Evolutionary conservation across 2,113 vertebrate genomes (phyloP).

Genomic region (Crotalus helleri): DNA sequence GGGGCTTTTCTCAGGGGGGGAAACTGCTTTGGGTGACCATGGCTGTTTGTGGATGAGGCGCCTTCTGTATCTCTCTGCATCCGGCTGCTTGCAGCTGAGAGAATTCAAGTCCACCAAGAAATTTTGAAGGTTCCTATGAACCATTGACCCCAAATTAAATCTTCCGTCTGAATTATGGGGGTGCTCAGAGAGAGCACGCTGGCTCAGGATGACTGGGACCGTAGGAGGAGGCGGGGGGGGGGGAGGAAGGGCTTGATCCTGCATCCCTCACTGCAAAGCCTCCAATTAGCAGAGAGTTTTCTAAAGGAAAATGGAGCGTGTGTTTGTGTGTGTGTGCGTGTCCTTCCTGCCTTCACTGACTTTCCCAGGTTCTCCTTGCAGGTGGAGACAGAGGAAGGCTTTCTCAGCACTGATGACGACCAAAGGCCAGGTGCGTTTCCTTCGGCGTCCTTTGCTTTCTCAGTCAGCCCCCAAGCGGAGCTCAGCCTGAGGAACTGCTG

Average conservation of each 20-base stretch:
- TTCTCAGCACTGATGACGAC: constrained; percentile 80
- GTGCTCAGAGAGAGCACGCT: background rate
- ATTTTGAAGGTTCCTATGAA: background rate
- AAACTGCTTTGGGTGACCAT: rapidly evolving
- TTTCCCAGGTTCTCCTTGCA: background rate
- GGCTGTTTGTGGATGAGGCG: background rate
- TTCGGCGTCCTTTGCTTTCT: background rate
- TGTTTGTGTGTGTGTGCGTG: too few species aligned
- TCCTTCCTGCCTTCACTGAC: background rate
- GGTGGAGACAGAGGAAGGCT: constrained; percentile 72
- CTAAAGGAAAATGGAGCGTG: too few species aligned
- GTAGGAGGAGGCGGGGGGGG: background rate
- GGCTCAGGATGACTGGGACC: background rate
- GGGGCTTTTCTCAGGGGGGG: background rate
- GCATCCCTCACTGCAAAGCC: background rate
- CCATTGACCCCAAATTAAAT: background rate
- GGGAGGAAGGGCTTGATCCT: background rate
- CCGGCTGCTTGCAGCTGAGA: background rate
- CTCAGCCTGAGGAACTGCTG: background rate
- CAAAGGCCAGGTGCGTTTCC: constrained; percentile 68
- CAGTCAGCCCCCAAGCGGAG: background rate
- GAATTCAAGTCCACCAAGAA: background rate
- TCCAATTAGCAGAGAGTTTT: background rate
- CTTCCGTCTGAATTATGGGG: background rate
- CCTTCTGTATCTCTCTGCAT: background rate